These are phyloP conservation scores for Potamarius usumacintae DNA, from an alignment of 2,113 vertebrate species.

Conservation along the genomic window DNA sequence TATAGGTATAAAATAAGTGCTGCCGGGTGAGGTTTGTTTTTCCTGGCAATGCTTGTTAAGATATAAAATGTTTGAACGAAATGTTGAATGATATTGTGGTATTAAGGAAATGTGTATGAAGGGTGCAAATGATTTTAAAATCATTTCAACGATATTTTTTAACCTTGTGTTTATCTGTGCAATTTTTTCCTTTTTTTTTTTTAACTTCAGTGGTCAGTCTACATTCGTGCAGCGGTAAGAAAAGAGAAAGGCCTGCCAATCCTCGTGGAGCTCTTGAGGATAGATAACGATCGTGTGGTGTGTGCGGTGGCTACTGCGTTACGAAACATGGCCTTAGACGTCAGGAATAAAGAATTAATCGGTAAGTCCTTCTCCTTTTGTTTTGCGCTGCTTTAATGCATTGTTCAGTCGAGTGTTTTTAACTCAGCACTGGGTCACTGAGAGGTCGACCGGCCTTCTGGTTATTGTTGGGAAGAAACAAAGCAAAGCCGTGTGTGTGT, in stretches of 20 bases:
- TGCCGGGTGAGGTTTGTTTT: too few species aligned
- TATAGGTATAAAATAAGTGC: too few species aligned
- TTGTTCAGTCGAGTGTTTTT: neutral
- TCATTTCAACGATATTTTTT: too few species aligned
- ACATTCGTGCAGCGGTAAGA: slow-evolving; percentile 94
- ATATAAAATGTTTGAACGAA: too few species aligned
- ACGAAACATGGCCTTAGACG: slow-evolving; percentile 98
- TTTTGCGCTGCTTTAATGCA: neutral
- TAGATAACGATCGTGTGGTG: slow-evolving; percentile 98
- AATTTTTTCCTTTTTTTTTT: neutral
- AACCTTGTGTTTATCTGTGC: neutral
- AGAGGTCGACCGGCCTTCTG: neutral
- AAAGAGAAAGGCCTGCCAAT: slow-evolving; percentile 98
- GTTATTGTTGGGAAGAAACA: neutral
- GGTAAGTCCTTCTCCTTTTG: slow-evolving; percentile 75
- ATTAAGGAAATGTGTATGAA: too few species aligned
- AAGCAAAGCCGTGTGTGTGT: neutral
- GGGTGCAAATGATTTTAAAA: too few species aligned
- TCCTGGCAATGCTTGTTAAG: too few species aligned
- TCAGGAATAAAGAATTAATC: slow-evolving; percentile 97
- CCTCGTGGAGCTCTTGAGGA: slow-evolving; percentile 93
- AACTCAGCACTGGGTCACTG: neutral
- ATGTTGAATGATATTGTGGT: too few species aligned
- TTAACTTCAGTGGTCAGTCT: slow-evolving; percentile 89
- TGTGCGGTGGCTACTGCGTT: slow-evolving; percentile 97